Evolutionary conservation across 2,888 invertebrate species (phyloP).

Genomic region (Macrosiphum euphorbiae): DNA sequence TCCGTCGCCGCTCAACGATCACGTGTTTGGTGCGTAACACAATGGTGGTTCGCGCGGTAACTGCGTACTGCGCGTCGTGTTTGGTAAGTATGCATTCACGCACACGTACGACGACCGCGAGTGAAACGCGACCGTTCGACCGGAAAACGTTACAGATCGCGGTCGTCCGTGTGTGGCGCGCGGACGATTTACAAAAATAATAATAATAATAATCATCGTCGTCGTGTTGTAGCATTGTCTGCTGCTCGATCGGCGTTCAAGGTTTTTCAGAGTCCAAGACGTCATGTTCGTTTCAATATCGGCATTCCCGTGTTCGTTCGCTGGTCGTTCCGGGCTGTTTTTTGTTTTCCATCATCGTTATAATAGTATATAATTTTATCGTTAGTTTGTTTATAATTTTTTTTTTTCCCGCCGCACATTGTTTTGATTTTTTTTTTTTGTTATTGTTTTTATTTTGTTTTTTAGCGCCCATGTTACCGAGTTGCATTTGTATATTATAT

Average conservation of each 20-base stretch:
- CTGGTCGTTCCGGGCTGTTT: not conserved
- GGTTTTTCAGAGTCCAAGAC: not conserved
- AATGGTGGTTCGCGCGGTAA: not conserved
- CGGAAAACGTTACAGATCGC: constrained; percentile 5
- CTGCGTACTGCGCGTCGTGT: not conserved
- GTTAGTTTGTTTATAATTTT: not conserved
- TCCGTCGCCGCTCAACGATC: not conserved
- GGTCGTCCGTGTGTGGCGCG: not conserved
- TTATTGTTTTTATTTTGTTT: too few species aligned
- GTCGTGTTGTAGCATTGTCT: not conserved
- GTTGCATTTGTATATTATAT: not conserved
- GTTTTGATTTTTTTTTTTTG: too few species aligned
- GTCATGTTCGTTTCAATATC: not conserved
- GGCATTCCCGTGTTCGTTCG: not conserved
- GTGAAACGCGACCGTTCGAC: constrained; percentile 1
- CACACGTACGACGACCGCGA: not conserved
- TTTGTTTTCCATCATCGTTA: not conserved
- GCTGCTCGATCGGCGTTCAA: not conserved
- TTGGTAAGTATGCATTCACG: not conserved
- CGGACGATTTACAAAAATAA: not conserved
- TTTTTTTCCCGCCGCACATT: not conserved
- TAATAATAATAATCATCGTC: not conserved
- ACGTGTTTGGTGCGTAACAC: not conserved
- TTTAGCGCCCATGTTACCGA: not conserved
- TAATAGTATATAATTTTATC: not conserved